A percentile compares a stretch with the other conserved stretches of the same genome.
phyloP scores from a whole-genome alignment of 35 echinoderm and acorn worm species.

The Lytechinus pictus region DNA sequence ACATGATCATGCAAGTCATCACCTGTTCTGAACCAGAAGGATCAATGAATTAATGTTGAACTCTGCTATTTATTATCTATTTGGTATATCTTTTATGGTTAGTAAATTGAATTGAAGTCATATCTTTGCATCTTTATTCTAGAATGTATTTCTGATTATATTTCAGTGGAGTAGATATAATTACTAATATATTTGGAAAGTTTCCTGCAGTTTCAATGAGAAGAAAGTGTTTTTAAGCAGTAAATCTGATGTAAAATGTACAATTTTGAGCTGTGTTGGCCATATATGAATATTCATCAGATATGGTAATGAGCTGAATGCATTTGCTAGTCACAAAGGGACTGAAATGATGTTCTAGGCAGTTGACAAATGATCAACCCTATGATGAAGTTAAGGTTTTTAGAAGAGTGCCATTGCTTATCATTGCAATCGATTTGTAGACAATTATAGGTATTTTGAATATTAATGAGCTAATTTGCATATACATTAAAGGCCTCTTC shows the following conservation, averaged over 20 bases:
- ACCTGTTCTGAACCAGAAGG: slow-evolving; percentile 73
- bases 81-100: not conserved
- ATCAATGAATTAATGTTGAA: not conserved
- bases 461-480: slow-evolving; percentile 64
- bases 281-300: slow-evolving; percentile 23
- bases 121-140: not conserved
- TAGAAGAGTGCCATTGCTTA: not conserved
- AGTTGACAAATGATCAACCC: not conserved
- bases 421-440: not conserved
- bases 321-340: not conserved
- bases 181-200: not conserved
- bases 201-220: not conserved
- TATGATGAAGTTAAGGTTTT: not conserved
- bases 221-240: not conserved
- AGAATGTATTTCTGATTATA: not conserved
- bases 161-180: not conserved
- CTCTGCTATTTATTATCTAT: not conserved
- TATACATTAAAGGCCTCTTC: not conserved
- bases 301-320: slow-evolving; percentile 14
- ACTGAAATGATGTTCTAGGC: not conserved
- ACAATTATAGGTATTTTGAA: slow-evolving; percentile 19
- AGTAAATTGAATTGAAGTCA: not conserved
- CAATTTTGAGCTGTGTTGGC: not conserved
- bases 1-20: slow-evolving; percentile 76
- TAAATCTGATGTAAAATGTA: slow-evolving; percentile 8